Evolutionary conservation across 2,113 vertebrate genomes (phyloP).

Genomic region (Lepisosteus osseus): DNA sequence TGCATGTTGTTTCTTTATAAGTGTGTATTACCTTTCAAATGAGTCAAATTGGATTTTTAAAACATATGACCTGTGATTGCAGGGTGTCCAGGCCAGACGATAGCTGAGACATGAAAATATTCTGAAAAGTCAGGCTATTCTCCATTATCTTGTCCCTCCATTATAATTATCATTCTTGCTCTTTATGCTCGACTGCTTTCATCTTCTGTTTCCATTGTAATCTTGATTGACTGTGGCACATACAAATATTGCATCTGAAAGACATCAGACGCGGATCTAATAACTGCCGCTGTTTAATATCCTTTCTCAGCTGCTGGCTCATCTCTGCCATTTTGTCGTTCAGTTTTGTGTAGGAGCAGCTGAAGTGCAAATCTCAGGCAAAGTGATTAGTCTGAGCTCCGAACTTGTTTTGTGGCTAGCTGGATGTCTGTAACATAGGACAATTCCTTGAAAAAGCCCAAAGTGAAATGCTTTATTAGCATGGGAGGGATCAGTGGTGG

Average conservation of each 20-base stretch:
- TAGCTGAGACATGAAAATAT: slow-evolving; percentile 74
- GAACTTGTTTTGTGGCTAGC: background rate
- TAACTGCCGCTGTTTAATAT: slow-evolving; percentile 77
- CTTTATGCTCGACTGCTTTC: slow-evolving; percentile 80
- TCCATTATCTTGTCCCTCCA: slow-evolving; percentile 82
- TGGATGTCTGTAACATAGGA: slow-evolving; percentile 37
- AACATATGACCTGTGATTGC: slow-evolving; percentile 70
- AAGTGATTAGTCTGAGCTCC: slow-evolving; percentile 20
- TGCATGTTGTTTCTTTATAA: background rate
- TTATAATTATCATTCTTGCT: slow-evolving; percentile 77
- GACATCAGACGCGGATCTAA: slow-evolving; percentile 73
- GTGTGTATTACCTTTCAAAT: slow-evolving; percentile 36
- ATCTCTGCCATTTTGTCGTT: background rate
- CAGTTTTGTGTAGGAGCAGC: slow-evolving; percentile 52
- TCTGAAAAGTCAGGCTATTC: slow-evolving; percentile 70
- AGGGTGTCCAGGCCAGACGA: slow-evolving; percentile 64
- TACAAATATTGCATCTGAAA: slow-evolving; percentile 79
- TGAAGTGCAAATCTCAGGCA: slow-evolving; percentile 58
- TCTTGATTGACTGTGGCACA: slow-evolving; percentile 81
- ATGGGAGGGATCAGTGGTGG: slow-evolving; percentile 61
- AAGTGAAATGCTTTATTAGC: slow-evolving; percentile 61
- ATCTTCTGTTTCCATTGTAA: slow-evolving; percentile 76
- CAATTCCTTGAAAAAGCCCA: slow-evolving; percentile 43
- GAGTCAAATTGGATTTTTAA: slow-evolving; percentile 63
- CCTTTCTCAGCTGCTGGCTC: slow-evolving; percentile 56